These are phyloP conservation scores for Trissonchulus latispiculum DNA, from an alignment of 2,888 invertebrate species.

Conservation along the genomic window DNA sequence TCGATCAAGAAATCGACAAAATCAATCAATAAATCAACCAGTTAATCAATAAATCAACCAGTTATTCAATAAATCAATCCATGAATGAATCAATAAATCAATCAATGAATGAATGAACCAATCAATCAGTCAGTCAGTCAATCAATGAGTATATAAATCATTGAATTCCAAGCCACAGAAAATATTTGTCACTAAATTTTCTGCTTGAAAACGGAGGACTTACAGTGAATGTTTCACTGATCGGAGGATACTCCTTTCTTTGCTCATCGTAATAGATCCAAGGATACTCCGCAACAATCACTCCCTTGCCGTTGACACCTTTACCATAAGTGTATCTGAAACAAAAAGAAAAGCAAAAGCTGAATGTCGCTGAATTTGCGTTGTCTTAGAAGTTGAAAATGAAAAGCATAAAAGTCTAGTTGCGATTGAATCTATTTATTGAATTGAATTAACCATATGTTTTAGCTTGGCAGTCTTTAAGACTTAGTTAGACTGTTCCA, in stretches of 20 bases:
- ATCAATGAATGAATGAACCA: background rate
- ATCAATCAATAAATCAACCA: background rate
- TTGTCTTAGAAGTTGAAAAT: too few relatives aligned
- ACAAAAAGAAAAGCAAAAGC: too few relatives aligned
- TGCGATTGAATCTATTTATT: too few relatives aligned
- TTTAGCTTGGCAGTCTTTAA: too few relatives aligned
- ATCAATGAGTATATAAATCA: background rate
- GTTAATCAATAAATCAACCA: background rate
- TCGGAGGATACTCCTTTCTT: conserved; percentile 10
- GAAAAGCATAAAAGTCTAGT: too few relatives aligned
- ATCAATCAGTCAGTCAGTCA: background rate
- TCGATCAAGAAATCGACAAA: too few relatives aligned
- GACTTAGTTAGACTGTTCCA: too few relatives aligned
- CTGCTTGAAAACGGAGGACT: background rate
- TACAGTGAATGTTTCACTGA: conserved; percentile 1
- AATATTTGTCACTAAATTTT: too few relatives aligned
- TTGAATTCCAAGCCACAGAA: too few relatives aligned
- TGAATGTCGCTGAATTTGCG: too few relatives aligned
- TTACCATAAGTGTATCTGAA: conserved; percentile 56
- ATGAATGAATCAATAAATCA: too few relatives aligned
- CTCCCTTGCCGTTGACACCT: conserved; percentile 53
- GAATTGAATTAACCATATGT: too few relatives aligned
- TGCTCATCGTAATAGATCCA: conserved; percentile 14
- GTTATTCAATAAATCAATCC: background rate
- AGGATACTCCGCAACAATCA: conserved; percentile 34